Percentiles rank a stretch among this genome's conserved stretches.
Evolutionary conservation across 2,888 invertebrate species (phyloP).

Genomic region (Lottia scabra): DNA sequence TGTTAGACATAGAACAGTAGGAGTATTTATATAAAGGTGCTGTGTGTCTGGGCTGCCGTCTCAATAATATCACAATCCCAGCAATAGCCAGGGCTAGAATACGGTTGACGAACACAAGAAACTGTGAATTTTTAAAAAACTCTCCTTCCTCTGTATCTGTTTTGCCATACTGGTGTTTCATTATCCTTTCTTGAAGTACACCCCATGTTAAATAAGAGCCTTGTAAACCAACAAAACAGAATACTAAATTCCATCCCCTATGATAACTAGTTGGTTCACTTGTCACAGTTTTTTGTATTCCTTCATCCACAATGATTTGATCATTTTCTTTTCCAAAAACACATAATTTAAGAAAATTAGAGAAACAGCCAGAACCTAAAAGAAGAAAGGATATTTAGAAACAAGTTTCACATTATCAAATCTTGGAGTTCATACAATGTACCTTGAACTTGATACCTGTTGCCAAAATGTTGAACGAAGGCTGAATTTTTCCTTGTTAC

Average conservation of each 20-base stretch:
- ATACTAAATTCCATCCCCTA: constrained; percentile 72
- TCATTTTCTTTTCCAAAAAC: constrained; percentile 60
- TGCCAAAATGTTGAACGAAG: too few relatives aligned
- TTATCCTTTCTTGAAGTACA: constrained; percentile 96
- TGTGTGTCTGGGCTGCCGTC: constrained; percentile 72
- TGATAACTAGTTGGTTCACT: constrained; percentile 27
- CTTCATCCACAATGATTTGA: constrained; percentile 61
- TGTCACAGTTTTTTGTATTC: constrained; percentile 14
- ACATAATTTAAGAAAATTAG: constrained; percentile 54
- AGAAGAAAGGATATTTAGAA: background rate
- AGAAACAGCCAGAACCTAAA: constrained; percentile 55
- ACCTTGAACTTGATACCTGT: too few relatives aligned
- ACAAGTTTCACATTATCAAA: too few relatives aligned
- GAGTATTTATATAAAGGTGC: constrained; percentile 95
- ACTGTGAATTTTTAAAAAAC: constrained; percentile 93
- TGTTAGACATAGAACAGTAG: constrained; percentile 95
- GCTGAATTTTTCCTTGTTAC: too few relatives aligned
- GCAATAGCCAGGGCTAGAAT: constrained; percentile 78
- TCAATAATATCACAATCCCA: constrained; percentile 44
- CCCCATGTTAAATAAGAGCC: constrained; percentile 95
- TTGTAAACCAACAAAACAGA: constrained; percentile 91
- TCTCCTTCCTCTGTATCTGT: constrained; percentile 63
- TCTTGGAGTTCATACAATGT: too few relatives aligned
- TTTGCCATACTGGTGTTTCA: constrained; percentile 77
- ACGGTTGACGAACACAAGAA: constrained; percentile 95